Percentiles rank a stretch among this genome's conserved stretches.
Evolutionary conservation across 64 coral and sea anemone genomes (phyloP).

Genomic region (Pocillopora damicornis): DNA sequence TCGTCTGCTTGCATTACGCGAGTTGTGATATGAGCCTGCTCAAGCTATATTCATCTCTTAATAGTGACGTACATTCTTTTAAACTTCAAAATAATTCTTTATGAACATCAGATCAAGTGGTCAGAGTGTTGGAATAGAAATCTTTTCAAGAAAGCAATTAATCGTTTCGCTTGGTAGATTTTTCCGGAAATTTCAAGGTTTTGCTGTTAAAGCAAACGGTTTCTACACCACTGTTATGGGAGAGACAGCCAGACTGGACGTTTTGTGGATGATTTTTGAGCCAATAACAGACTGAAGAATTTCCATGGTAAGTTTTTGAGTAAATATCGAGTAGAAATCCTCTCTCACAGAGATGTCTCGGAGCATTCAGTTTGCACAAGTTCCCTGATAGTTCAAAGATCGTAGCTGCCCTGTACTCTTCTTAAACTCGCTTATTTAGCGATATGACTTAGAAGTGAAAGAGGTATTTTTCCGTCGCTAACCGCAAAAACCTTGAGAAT

Average conservation of each 20-base stretch:
- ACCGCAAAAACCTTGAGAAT: not conserved
- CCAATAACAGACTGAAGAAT: slow-evolving; percentile 15
- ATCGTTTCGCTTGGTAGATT: not conserved
- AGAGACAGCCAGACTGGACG: not conserved
- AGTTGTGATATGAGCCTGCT: not conserved
- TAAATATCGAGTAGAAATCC: slow-evolving; percentile 25
- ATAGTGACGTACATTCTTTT: not conserved
- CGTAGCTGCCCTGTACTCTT: not conserved
- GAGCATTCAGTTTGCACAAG: not conserved
- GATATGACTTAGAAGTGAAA: not conserved
- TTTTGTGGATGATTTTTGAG: not conserved
- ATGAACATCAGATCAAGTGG: slow-evolving; percentile 28
- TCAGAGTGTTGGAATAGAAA: not conserved
- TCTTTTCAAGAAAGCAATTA: not conserved
- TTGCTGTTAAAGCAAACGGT: not conserved
- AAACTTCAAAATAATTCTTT: not conserved
- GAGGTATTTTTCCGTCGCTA: not conserved
- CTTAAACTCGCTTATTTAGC: not conserved
- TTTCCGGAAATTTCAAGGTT: not conserved
- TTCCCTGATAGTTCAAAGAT: not conserved
- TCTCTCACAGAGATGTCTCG: not conserved
- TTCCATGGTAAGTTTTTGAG: slow-evolving; percentile 18
- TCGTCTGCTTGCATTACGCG: not conserved
- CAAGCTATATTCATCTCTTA: not conserved
- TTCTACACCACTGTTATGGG: not conserved